Conservation (phyloP, 2,888 invertebrate species). For the Palloptera scutellata region DNA sequence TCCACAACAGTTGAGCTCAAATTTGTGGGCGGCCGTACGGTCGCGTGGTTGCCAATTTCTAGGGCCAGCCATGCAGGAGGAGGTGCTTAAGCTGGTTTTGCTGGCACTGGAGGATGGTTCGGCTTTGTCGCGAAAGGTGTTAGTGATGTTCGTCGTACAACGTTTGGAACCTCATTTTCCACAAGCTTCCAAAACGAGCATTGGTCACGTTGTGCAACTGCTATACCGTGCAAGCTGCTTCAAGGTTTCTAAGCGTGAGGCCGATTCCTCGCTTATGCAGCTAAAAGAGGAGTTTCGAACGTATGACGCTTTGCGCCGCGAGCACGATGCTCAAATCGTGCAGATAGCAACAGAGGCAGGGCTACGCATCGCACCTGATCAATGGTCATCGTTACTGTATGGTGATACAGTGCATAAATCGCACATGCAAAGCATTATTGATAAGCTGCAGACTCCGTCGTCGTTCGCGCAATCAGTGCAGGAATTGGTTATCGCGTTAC, state of each 20-base stretch:
- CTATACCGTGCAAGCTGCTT: conserved; percentile 98
- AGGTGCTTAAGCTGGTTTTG: conserved; percentile 92
- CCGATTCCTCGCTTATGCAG: conserved; percentile 97
- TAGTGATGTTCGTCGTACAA: conserved; percentile 99
- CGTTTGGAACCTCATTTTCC: conserved; percentile 93
- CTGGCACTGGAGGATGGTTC: conserved; percentile 95
- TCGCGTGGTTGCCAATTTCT: conserved; percentile 98
- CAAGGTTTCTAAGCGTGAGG: conserved; percentile 96
- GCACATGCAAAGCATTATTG: conserved; percentile 93
- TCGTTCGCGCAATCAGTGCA: conserved; percentile 91
- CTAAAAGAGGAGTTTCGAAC: conserved; percentile 95
- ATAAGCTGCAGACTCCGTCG: conserved; percentile 92
- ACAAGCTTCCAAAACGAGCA: conserved; percentile 97
- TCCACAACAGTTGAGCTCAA: conserved; percentile 90
- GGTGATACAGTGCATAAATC: conserved; percentile 95
- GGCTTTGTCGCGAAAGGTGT: conserved; percentile 88
- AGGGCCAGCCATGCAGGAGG: conserved; percentile 99
- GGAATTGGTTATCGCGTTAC: conserved; percentile 88
- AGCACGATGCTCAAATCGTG: conserved; percentile 98
- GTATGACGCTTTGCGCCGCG: conserved; percentile 90
- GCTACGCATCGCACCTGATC: conserved; percentile 94
- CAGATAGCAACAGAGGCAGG: conserved; percentile 98
- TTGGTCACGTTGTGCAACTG: conserved; percentile 98
- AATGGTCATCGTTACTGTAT: conserved; percentile 96
- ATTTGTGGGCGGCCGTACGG: conserved; percentile 96